Evolutionary conservation across 1,140 invertebrate genomes (phyloP).

Genomic region (Hermetia illucens): DNA sequence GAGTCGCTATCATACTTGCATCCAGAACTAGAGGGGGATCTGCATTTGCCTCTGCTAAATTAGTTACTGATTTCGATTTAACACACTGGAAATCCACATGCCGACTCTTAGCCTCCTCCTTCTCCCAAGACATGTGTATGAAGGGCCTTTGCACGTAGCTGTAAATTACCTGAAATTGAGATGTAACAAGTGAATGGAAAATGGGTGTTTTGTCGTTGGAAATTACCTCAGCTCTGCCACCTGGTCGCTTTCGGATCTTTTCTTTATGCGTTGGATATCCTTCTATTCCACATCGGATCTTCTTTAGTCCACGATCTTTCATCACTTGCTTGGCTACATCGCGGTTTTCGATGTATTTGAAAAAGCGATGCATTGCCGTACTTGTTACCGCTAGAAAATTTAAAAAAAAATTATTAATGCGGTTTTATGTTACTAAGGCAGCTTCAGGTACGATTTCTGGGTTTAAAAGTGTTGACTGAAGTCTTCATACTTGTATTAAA

Average conservation of each 20-base stretch:
- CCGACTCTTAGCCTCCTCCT: slow-evolving; percentile 96
- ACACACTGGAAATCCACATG: slow-evolving; percentile 98
- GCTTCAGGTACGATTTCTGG: no score
- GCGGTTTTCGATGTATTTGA: slow-evolving; percentile 98
- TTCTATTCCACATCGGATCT: slow-evolving; percentile 97
- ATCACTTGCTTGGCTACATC: slow-evolving; percentile 98
- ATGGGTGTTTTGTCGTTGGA: no score
- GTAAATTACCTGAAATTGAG: slow-evolving; percentile 50
- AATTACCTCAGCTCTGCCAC: slow-evolving; percentile 78
- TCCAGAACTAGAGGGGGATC: slow-evolving; percentile 60
- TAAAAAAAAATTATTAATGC: slow-evolving; percentile 3
- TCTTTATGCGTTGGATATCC: slow-evolving; percentile 99
- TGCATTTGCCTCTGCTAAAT: slow-evolving; percentile 81
- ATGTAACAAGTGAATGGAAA: no score
- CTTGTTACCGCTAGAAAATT: slow-evolving; percentile 58
- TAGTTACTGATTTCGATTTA: slow-evolving; percentile 88
- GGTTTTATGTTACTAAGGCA: no score
- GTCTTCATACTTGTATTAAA: no score
- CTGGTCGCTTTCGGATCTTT: slow-evolving; percentile 82
- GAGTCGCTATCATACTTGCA: no score
- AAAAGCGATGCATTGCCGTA: slow-evolving; percentile 91
- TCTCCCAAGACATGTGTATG: slow-evolving; percentile 99
- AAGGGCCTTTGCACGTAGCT: slow-evolving; percentile 99
- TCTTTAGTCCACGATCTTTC: slow-evolving; percentile 95
- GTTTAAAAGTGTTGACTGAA: no score